phyloP scores from a whole-genome alignment of 2,888 invertebrate species.

The Sabatieria punctata region DNA sequence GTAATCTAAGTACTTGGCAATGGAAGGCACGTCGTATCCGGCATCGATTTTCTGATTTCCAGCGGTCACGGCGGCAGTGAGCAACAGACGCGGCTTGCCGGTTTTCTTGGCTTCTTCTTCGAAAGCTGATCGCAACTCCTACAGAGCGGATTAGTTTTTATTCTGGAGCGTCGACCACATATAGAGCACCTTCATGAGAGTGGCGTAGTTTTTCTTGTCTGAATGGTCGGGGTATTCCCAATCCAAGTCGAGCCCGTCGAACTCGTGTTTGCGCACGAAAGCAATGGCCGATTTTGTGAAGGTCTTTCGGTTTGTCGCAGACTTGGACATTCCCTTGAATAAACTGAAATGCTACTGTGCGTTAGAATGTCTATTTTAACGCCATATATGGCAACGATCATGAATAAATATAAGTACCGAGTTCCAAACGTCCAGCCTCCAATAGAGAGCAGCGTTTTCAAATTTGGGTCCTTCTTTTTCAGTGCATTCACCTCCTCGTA shows the following conservation, averaged over 20 bases:
- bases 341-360: too few relatives aligned
- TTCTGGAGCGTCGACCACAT: too few relatives aligned
- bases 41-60: constrained; percentile 73
- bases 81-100: constrained; percentile 42
- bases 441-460: constrained; percentile 77
- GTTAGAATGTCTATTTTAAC: too few relatives aligned
- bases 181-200: constrained; percentile 70
- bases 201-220: constrained; percentile 71
- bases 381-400: too few relatives aligned
- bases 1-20: too few relatives aligned
- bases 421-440: constrained; percentile 97
- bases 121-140: constrained; percentile 23
- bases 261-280: constrained; percentile 27
- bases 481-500: constrained; percentile 66
- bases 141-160: too few relatives aligned
- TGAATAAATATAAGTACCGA: too few relatives aligned
- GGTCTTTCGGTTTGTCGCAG: constrained; percentile 27
- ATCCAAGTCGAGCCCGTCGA: constrained; percentile 34
- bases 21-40: constrained; percentile 53
- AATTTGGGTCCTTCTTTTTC: constrained; percentile 70
- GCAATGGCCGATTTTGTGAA: constrained; percentile 42
- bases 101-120: constrained; percentile 16
- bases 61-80: constrained; percentile 68
- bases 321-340: constrained; percentile 55
- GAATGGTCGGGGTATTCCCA: constrained; percentile 37